Percentiles rank a stretch among this genome's conserved stretches.
Conservation (phyloP, 1,140 invertebrate species). For the Aleiodes sp. region DNA sequence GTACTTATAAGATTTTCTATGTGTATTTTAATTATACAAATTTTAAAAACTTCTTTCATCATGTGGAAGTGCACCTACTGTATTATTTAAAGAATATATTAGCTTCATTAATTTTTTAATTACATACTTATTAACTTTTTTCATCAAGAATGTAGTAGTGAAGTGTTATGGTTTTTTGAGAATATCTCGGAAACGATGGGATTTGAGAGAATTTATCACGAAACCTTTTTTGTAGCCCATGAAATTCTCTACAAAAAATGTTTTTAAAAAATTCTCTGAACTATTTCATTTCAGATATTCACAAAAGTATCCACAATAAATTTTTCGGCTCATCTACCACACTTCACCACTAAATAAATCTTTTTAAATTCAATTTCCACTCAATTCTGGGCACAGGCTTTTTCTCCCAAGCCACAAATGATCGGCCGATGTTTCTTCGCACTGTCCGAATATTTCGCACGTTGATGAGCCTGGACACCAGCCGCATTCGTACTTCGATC, state of each 20-base stretch:
- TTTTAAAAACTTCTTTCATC: neutral
- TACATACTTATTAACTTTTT: neutral
- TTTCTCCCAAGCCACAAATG: conserved; percentile 1
- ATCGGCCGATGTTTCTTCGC: neutral
- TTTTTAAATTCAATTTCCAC: neutral
- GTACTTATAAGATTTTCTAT: neutral
- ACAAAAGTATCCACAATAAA: too few relatives aligned
- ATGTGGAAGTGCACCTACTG: neutral
- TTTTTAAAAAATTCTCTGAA: too few relatives aligned
- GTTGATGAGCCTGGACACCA: conserved; percentile 6
- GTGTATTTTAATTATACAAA: neutral
- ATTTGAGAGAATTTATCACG: too few relatives aligned
- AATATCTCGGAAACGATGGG: too few relatives aligned
- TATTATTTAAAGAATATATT: neutral
- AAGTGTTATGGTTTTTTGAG: neutral
- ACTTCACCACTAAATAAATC: too few relatives aligned
- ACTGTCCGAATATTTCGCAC: conserved; percentile 1
- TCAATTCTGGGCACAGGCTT: neutral
- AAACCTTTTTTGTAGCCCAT: too few relatives aligned
- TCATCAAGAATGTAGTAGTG: too few relatives aligned
- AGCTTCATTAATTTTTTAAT: neutral
- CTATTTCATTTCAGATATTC: too few relatives aligned
- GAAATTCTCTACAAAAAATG: too few relatives aligned
- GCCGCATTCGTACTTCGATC: neutral
- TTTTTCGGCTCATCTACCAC: too few relatives aligned